A percentile compares a stretch with the other conserved stretches of the same genome.
These are phyloP conservation scores for Achlya flavicornis DNA, from an alignment of 2,888 invertebrate species.

Conservation along the genomic window DNA sequence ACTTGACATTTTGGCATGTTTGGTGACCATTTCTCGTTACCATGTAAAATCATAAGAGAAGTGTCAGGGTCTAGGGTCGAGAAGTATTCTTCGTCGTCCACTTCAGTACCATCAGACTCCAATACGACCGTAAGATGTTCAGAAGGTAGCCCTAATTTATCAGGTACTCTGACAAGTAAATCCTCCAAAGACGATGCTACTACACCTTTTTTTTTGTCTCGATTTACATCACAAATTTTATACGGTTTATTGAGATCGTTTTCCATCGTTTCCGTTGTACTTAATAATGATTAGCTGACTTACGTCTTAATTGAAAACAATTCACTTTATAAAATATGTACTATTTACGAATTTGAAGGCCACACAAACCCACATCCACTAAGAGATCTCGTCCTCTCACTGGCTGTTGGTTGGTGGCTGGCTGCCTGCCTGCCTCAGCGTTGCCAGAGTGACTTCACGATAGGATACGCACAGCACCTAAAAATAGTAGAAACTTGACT, in stretches of 20 bases:
- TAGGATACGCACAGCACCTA: no score
- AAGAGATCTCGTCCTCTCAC: no score
- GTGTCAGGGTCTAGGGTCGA: conserved; percentile 95
- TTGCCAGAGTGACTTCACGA: no score
- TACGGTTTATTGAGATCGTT: conserved; percentile 87
- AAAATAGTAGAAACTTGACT: no score
- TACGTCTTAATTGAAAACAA: conserved; percentile 9
- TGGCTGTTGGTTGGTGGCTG: no score
- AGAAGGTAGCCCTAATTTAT: conserved; percentile 87
- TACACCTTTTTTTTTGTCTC: conserved; percentile 92
- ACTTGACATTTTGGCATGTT: conserved; percentile 86
- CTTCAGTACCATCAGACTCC: conserved; percentile 97
- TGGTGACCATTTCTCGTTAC: conserved; percentile 90
- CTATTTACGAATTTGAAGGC: not conserved
- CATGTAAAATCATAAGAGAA: conserved; percentile 91
- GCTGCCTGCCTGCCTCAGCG: no score
- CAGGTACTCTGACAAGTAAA: conserved; percentile 89
- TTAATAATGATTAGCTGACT: not conserved
- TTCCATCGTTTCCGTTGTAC: conserved; percentile 71
- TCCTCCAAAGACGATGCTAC: conserved; percentile 92
- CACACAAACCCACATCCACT: not conserved
- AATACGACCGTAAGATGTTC: conserved; percentile 91
- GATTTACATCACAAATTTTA: conserved; percentile 90
- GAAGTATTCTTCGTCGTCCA: conserved; percentile 98
- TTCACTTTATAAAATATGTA: no score